phyloP scores from a whole-genome alignment of 2,797 vertebrate genomes.

The Chrosomus eos region DNA sequence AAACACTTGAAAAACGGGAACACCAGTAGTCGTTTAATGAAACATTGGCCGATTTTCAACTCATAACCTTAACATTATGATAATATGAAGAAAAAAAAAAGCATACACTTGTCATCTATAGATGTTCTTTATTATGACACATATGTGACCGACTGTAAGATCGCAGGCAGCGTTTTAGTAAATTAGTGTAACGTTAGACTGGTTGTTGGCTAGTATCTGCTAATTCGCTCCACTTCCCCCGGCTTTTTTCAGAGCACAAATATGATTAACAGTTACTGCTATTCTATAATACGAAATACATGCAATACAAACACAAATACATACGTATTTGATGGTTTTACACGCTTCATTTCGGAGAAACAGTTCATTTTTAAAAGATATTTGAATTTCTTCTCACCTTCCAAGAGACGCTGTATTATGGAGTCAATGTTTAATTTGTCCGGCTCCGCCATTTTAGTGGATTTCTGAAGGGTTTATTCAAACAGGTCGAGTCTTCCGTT shows the following conservation, averaged over 20 bases:
- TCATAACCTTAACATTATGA: neutral
- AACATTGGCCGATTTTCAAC: neutral
- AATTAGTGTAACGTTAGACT: neutral
- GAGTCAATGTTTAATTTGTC: conserved; percentile 90
- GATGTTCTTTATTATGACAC: neutral
- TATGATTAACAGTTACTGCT: neutral
- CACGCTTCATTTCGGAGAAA: neutral
- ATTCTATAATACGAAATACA: neutral
- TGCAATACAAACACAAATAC: neutral
- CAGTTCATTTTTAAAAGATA: neutral
- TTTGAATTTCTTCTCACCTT: conserved; percentile 73
- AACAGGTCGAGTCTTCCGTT: conserved; percentile 69
- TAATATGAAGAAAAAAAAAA: neutral
- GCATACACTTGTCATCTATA: neutral
- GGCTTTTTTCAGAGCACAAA: neutral
- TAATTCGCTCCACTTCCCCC: conserved; percentile 20
- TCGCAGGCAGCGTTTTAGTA: neutral
- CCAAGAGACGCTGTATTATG: conserved; percentile 86
- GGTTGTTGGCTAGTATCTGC: conserved; percentile 40
- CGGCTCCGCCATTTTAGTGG: conserved; percentile 85
- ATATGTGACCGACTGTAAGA: neutral
- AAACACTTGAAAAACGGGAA: neutral
- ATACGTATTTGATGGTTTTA: neutral
- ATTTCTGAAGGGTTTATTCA: conserved; percentile 73
- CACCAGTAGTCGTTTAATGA: neutral